A percentile compares a stretch with the other conserved stretches of the same genome.
Conservation (phyloP, 2,888 invertebrate genomes). For the Habrosyne pyritoides region DNA sequence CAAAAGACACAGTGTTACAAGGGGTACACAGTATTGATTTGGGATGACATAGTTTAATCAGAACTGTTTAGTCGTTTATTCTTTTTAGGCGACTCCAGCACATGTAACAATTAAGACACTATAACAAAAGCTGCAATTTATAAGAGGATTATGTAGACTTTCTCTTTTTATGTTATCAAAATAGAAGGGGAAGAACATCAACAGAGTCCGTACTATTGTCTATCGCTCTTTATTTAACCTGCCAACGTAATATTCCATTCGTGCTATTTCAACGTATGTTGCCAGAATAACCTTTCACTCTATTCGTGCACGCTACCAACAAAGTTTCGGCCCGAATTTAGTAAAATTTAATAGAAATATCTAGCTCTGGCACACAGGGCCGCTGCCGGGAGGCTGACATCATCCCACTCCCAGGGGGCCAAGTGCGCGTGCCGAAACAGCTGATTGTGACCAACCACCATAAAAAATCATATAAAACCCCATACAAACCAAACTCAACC, state of each 20-base stretch:
- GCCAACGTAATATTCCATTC: not conserved
- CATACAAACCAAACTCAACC: constrained; percentile 24
- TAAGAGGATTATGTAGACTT: too few relatives aligned
- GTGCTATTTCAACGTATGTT: not conserved
- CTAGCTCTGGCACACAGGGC: constrained; percentile 38
- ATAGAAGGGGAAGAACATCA: too few relatives aligned
- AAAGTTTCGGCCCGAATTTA: constrained; percentile 46
- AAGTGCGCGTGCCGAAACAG: constrained; percentile 76
- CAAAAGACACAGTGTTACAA: too few relatives aligned
- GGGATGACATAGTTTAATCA: too few relatives aligned
- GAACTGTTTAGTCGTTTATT: too few relatives aligned
- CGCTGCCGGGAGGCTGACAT: constrained; percentile 61
- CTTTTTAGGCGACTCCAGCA: too few relatives aligned
- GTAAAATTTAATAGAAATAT: constrained; percentile 64
- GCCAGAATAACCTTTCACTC: constrained; percentile 8
- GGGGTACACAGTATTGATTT: too few relatives aligned
- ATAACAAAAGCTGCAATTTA: too few relatives aligned
- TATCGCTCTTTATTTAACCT: too few relatives aligned
- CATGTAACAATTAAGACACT: too few relatives aligned
- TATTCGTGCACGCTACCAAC: constrained; percentile 15
- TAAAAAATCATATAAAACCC: constrained; percentile 67
- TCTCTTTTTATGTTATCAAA: too few relatives aligned
- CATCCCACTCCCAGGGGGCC: constrained; percentile 66
- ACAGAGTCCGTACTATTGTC: too few relatives aligned
- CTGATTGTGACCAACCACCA: constrained; percentile 77